These are phyloP conservation scores for Ochotona curzoniae DNA, from an alignment of 2,113 vertebrate species.

Conservation along the genomic window DNA sequence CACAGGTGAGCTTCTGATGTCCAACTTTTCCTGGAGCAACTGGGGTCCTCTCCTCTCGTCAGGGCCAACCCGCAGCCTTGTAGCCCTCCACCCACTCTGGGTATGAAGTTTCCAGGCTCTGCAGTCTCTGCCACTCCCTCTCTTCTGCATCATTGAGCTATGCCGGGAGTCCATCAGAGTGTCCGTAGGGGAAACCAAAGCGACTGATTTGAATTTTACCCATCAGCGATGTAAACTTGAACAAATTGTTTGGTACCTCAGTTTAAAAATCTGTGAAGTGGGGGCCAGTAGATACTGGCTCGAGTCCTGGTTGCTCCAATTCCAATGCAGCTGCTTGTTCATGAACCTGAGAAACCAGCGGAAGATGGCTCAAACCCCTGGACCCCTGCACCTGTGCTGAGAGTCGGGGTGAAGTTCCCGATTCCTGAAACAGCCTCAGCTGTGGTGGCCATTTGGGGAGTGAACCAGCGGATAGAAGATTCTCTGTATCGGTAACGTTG, in stretches of 20 bases:
- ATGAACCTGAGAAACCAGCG: too few species aligned
- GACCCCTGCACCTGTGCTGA: too few species aligned
- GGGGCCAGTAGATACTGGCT: not conserved
- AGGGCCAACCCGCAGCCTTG: too few species aligned
- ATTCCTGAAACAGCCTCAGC: too few species aligned
- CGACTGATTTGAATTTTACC: not conserved
- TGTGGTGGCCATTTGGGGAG: too few species aligned
- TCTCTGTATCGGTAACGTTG: too few species aligned
- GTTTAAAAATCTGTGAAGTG: constrained; percentile 28
- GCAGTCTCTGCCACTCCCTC: rapidly evolving
- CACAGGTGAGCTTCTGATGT: not conserved
- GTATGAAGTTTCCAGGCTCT: not conserved
- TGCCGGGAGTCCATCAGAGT: too few species aligned
- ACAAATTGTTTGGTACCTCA: not conserved
- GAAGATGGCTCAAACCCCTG: too few species aligned
- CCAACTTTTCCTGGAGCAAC: not conserved
- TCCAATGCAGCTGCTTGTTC: too few species aligned
- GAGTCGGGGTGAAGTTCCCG: too few species aligned
- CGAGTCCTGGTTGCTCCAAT: too few species aligned
- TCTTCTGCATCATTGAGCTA: not conserved
- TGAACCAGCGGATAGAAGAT: too few species aligned
- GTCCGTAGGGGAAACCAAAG: not conserved
- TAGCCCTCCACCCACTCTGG: not conserved
- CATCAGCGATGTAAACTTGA: not conserved
- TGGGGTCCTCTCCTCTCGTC: not conserved